These are phyloP conservation scores for Whitmania pigra DNA, from an alignment of 1,140 invertebrate species.

Conservation along the genomic window DNA sequence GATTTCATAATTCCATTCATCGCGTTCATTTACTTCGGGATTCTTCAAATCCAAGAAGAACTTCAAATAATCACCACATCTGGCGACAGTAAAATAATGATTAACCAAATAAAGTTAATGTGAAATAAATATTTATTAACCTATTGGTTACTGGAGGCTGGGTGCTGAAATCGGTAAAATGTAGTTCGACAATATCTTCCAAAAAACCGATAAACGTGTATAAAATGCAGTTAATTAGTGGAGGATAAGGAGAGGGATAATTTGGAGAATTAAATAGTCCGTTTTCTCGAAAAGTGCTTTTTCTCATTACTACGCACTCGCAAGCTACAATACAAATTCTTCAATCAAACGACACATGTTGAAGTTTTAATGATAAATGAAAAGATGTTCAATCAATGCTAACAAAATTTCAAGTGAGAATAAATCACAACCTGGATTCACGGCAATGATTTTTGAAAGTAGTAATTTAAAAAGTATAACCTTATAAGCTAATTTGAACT, in stretches of 20 bases:
- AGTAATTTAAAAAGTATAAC: not conserved
- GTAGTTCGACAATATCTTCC: conserved; percentile 65
- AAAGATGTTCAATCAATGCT: too few species aligned
- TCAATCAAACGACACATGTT: too few species aligned
- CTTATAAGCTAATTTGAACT: conserved; percentile 17
- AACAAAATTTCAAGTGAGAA: not conserved
- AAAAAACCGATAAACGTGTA: conserved; percentile 65
- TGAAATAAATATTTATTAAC: conserved; percentile 26
- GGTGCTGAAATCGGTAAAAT: conserved; percentile 65
- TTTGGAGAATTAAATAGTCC: conserved; percentile 70
- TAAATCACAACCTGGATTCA: not conserved
- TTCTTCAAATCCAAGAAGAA: conserved; percentile 60
- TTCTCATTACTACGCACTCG: conserved; percentile 64
- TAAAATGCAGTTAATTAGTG: conserved; percentile 65
- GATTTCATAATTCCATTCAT: conserved; percentile 58
- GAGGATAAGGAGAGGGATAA: conserved; percentile 60
- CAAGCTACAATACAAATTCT: conserved; percentile 50
- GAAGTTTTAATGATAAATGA: too few species aligned
- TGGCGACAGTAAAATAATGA: conserved; percentile 38
- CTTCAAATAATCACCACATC: conserved; percentile 67
- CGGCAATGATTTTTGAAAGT: not conserved
- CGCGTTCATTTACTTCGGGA: conserved; percentile 61
- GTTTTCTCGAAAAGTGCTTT: conserved; percentile 60
- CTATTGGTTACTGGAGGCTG: conserved; percentile 36
- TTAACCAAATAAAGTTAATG: conserved; percentile 1